phyloP scores from a whole-genome alignment of 2,888 invertebrate species.

The Amphipoea oculea region DNA sequence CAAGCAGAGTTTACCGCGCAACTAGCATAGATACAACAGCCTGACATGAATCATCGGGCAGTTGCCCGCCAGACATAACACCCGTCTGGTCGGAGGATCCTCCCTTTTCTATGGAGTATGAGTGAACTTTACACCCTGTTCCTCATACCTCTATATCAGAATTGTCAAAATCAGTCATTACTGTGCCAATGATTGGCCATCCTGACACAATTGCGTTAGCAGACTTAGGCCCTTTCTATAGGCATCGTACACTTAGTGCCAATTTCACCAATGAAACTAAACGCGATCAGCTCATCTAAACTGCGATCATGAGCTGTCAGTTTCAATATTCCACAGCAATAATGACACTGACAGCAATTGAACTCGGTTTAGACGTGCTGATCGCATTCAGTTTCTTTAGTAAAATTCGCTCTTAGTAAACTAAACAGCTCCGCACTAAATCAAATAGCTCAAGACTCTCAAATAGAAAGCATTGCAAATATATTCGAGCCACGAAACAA shows the following conservation, averaged over 20 bases:
- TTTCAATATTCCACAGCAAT: background rate
- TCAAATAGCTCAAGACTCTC: slow-evolving; percentile 44
- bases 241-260: background rate
- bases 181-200: background rate
- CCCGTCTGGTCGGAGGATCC: no score
- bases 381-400: background rate
- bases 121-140: no score
- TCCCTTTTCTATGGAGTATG: no score
- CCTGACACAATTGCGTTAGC: background rate
- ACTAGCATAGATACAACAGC: no score
- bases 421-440: slow-evolving; percentile 35
- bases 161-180: background rate
- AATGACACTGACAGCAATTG: background rate
- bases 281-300: no score
- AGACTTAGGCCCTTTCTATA: background rate
- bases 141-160: background rate
- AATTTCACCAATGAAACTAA: no score
- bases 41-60: no score
- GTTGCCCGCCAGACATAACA: no score
- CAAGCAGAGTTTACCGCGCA: no score
- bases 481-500: slow-evolving; percentile 63
- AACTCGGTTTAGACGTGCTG: background rate
- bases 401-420: slow-evolving; percentile 17
- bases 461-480: slow-evolving; percentile 53
- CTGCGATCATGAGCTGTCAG: background rate